A percentile compares a stretch with the other conserved stretches of the same genome.
These are phyloP conservation scores for Heliconius nattereri DNA, from an alignment of 1,140 invertebrate genomes.

Conservation along the genomic window DNA sequence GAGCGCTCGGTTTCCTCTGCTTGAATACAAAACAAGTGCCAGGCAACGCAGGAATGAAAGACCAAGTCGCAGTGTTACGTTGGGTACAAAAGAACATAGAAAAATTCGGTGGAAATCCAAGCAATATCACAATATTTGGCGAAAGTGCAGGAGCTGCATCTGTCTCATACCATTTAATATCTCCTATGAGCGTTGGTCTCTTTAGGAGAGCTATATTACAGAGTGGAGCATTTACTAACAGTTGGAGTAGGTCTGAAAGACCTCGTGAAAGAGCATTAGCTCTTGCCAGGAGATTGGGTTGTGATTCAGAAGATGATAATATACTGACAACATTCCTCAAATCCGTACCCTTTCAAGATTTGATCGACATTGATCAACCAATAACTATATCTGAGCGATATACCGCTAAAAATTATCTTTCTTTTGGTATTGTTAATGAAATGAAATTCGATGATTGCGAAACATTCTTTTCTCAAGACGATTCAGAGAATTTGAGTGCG, in stretches of 20 bases:
- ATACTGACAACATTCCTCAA: conserved; percentile 9
- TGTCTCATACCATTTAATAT: conserved; percentile 55
- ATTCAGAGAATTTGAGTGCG: neutral
- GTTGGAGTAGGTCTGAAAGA: neutral
- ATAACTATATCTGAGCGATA: too few species aligned
- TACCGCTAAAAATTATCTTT: neutral
- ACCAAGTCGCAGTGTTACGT: conserved; percentile 80
- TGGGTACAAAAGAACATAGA: conserved; percentile 83
- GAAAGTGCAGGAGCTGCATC: conserved; percentile 73
- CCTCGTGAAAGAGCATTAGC: conserved; percentile 14
- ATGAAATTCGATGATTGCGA: conserved; percentile 58
- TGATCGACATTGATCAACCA: too few species aligned
- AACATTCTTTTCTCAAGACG: conserved; percentile 8
- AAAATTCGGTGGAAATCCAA: conserved; percentile 76
- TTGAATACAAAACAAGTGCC: conserved; percentile 81
- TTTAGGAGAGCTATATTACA: conserved; percentile 55
- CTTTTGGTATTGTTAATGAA: conserved; percentile 19
- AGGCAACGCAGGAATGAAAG: conserved; percentile 83
- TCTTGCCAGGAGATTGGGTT: conserved; percentile 17
- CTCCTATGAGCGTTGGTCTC: conserved; percentile 74
- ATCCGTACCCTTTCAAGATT: neutral
- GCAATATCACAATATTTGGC: conserved; percentile 77
- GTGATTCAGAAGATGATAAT: conserved; percentile 16
- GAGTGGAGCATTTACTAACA: conserved; percentile 48
- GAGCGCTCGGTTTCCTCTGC: conserved; percentile 84